A percentile compares a stretch with the other conserved stretches of the same genome.
Conservation (phyloP, 1,140 invertebrate genomes). For the Mesaphorura yosii region DNA sequence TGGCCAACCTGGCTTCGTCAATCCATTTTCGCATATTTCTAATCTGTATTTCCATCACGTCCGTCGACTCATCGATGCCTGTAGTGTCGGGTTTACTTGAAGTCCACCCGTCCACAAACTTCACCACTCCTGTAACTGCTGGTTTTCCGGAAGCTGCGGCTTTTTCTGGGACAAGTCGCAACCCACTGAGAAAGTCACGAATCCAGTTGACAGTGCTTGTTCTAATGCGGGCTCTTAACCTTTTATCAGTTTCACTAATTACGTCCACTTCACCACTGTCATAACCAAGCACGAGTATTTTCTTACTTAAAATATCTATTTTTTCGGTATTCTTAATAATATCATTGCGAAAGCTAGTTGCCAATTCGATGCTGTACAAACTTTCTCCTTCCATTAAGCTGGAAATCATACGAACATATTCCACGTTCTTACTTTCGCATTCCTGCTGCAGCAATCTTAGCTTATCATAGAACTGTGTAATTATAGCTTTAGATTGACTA, state of each 20-base stretch:
- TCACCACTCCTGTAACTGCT: too few relatives aligned
- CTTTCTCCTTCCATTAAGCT: background rate
- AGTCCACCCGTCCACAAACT: slow-evolving; percentile 1
- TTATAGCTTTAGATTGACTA: background rate
- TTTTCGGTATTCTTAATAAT: slow-evolving; percentile 6
- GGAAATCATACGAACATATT: slow-evolving; percentile 1
- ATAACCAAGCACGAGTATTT: background rate
- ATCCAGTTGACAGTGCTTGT: slow-evolving; percentile 6
- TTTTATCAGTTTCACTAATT: background rate
- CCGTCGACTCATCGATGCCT: background rate
- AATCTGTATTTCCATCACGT: slow-evolving; percentile 1
- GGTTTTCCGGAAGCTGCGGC: background rate
- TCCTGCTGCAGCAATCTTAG: background rate
- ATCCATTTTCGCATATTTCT: background rate
- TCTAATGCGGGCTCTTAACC: background rate
- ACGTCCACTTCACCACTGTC: background rate
- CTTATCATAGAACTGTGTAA: slow-evolving; percentile 9
- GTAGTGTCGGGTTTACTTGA: background rate
- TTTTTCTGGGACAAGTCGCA: background rate
- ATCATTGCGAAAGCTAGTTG: background rate
- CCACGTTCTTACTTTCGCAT: background rate
- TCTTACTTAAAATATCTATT: slow-evolving; percentile 3
- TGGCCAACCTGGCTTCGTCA: background rate
- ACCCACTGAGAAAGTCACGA: slow-evolving; percentile 2
- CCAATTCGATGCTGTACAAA: background rate